A percentile compares a stretch with the other conserved stretches of the same genome.
These are phyloP conservation scores for Zaprionus capensis DNA, from an alignment of 1,140 invertebrate genomes.

Conservation along the genomic window DNA sequence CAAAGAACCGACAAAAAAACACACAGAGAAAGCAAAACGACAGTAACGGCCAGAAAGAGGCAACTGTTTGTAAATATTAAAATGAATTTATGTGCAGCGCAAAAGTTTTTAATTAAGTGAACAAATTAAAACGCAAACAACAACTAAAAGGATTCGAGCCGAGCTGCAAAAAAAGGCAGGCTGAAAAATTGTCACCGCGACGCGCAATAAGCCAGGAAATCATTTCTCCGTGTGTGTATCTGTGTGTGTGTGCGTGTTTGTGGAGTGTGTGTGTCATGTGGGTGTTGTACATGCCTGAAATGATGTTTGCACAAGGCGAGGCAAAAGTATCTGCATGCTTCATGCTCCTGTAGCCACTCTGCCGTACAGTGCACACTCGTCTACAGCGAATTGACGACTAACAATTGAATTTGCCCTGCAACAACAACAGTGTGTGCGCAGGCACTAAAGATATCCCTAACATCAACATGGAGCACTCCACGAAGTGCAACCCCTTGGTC, in stretches of 20 bases:
- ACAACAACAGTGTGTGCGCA: not conserved
- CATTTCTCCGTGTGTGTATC: slow-evolving; percentile 36
- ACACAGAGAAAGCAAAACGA: not conserved
- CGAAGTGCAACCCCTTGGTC: slow-evolving; percentile 34
- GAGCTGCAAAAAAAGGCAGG: slow-evolving; percentile 18
- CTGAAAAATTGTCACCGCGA: slow-evolving; percentile 38
- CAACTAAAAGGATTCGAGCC: slow-evolving; percentile 45
- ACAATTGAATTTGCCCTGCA: slow-evolving; percentile 30
- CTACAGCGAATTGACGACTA: slow-evolving; percentile 22
- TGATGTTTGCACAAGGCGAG: slow-evolving; percentile 65
- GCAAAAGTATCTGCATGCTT: slow-evolving; percentile 69
- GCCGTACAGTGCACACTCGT: slow-evolving; percentile 19
- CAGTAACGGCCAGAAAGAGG: slow-evolving; percentile 44
- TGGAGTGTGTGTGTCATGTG: slow-evolving; percentile 10
- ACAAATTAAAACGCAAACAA: slow-evolving; percentile 58
- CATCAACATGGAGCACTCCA: slow-evolving; percentile 36
- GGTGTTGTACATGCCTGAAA: slow-evolving; percentile 46
- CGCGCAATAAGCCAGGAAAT: slow-evolving; percentile 45
- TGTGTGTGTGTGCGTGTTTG: slow-evolving; percentile 16
- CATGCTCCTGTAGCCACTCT: slow-evolving; percentile 43
- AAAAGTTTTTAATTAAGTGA: slow-evolving; percentile 82
- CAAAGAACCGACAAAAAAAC: slow-evolving; percentile 37
- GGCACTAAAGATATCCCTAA: slow-evolving; percentile 1
- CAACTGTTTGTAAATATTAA: slow-evolving; percentile 79
- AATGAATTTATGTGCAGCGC: slow-evolving; percentile 78